Base-by-base conservation (phyloP, 2,113 vertebrate genomes). In the Chloroceryle aenea region DNA sequence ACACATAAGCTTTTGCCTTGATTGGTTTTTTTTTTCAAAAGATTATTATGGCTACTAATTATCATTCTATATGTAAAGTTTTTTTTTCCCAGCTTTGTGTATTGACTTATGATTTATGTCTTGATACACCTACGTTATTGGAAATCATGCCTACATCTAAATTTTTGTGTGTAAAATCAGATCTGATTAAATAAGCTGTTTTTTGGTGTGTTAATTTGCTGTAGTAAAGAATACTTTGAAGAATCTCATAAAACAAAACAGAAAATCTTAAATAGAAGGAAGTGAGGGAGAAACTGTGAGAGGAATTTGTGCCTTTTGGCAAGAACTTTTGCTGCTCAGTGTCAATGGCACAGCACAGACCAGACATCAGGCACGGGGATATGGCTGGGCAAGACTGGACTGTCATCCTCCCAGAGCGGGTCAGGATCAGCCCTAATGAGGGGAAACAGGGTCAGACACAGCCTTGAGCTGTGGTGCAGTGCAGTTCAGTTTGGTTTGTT, bases 361-460 rank as follows among this genome's bases (percentile, higher is more conserved):
- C 42, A 71, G n/a, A 64, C 14, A 27, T 27, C 10, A 34, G 12
- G 6, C 12, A 42, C 10, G 4, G 10, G 12, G 4, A 5, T 6
- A 3, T 11, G 22, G 7, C 12, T 42, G 3, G 13, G n/a, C 19
- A 48, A 45, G 22, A 7, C 17, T n/a, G 25, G 14, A 47, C 20
- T 29, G 6, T 48, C 10, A 15, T 63, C n/a, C 22, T 50, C 14
- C 8, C 2, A 0, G 2, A n/a, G 14, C 11, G 4, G 4, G 30
- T 23, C 27, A 63, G 9, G 21, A 53, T 68, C n/a, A 22, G 21
- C 4, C 7, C 16, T 43, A 16, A 10, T 48, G n/a, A 43, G 26
- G 9, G 36, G 12, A 78, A 85, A 30, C 7, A 34, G 25, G 2
- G 21, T 50, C 42, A 90, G 38, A 19, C 4, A 42, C 0, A 7